These are phyloP conservation scores for Cardinalis cardinalis DNA, from an alignment of 2,113 vertebrate genomes.

Conservation along the genomic window DNA sequence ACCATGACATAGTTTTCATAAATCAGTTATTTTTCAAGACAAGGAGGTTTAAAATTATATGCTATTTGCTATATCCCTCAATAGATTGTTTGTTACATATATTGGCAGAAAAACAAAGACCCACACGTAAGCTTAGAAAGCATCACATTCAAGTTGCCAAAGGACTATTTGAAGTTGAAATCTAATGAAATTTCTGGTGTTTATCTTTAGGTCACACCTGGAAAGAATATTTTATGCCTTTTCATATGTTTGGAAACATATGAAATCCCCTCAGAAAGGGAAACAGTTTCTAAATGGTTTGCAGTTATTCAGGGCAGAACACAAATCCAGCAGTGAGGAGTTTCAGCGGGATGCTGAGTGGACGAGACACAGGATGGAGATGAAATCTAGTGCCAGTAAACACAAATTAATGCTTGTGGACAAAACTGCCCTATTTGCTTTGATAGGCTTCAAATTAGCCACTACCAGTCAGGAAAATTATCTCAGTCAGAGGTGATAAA, in stretches of 20 bases:
- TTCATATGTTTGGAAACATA: background rate
- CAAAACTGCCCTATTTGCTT: background rate
- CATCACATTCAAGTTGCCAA: background rate
- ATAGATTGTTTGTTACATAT: background rate
- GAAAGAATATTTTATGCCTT: background rate
- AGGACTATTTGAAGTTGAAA: background rate
- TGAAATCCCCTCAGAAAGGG: background rate
- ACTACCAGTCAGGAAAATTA: background rate
- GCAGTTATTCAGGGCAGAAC: background rate
- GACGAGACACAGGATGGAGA: background rate
- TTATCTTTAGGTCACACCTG: background rate
- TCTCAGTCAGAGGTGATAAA: background rate
- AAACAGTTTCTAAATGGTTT: background rate
- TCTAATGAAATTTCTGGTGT: background rate
- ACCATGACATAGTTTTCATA: background rate
- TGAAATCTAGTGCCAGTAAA: background rate
- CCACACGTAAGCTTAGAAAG: background rate
- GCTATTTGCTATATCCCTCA: background rate
- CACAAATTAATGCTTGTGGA: background rate
- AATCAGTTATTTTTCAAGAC: background rate
- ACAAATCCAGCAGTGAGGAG: background rate
- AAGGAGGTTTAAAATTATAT: background rate
- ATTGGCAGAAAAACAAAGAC: background rate
- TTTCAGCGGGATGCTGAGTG: background rate
- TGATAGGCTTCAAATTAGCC: background rate